phyloP scores from a whole-genome alignment of 2,888 invertebrate genomes.

The Sipha maydis region DNA sequence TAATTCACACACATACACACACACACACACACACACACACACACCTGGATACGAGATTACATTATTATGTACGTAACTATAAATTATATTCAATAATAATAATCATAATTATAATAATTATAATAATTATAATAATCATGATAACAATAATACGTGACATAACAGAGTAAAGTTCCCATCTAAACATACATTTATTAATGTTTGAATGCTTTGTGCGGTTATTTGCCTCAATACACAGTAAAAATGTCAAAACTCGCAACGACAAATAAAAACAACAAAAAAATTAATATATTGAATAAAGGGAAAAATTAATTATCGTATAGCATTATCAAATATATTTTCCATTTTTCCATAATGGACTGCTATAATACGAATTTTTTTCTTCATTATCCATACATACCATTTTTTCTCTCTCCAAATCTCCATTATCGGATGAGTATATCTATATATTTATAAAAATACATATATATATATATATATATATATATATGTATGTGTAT shows the following conservation, averaged over 20 bases:
- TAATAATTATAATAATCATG: neutral
- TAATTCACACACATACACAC: neutral
- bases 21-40: neutral
- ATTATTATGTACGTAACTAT: neutral
- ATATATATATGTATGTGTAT: neutral
- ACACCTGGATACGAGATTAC: neutral
- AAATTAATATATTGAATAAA: slow-evolving; percentile 19
- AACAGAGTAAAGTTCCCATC: slow-evolving; percentile 6
- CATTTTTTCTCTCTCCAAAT: neutral
- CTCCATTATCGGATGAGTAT: neutral
- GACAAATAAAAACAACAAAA: neutral
- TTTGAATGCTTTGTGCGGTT: slow-evolving; percentile 6
- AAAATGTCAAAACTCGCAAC: slow-evolving; percentile 17
- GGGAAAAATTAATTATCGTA: slow-evolving; percentile 29
- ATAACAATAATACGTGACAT: neutral
- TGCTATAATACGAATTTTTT: slow-evolving; percentile 33
- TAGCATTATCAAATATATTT: slow-evolving; percentile 2
- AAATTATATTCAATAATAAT: slow-evolving; percentile 7
- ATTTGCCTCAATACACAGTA: neutral
- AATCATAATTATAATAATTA: neutral
- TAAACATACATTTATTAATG: neutral
- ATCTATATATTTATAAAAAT: too few relatives aligned
- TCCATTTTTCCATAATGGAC: slow-evolving; percentile 13
- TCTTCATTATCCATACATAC: neutral
- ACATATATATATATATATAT: neutral